Evolutionary conservation across 2,888 invertebrate genomes (phyloP), one percentile per base, ranked within the genome.

Genomic region (Drosophila tripunctata): DNA sequence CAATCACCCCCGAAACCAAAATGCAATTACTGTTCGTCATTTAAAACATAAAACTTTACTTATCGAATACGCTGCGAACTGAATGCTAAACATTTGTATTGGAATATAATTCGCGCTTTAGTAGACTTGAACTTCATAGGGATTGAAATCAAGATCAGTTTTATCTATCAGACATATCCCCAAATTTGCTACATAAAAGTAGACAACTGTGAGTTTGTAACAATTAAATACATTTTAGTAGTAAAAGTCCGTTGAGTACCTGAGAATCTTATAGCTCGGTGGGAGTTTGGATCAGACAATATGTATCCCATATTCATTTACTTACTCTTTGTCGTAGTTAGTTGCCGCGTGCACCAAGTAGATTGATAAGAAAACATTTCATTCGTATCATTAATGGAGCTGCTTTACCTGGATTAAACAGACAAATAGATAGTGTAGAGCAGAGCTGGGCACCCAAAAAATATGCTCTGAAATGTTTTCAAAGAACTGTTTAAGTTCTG

Each of bases 51-150:
- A 7, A 51, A n/a, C n/a, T n/a, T n/a, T n/a, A n/a, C n/a, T n/a
- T 30, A 51, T 45, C 8, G n/a, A 55, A 30, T 56, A 44, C 21
- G 63, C 58, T 56, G 60, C 63, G n/a, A 73, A 61, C 45, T 77
- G 62, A 76, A 79, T 57, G 76, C 77, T 77, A 48, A 72, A 86
- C 67, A 76, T 79, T 86, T 86, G 88, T 88, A 82, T 82, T 82
- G 88, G 88, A 88, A 86, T 66, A 83, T 84, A 51, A 78, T 85
- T 81, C 79, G 83, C 67, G 74, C 74, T 51, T 60, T 40, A 56
- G 38, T 57, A 47, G 22, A 5, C 7, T 10, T 17, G 7, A 36
- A 27, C 4, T 27, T 24, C 31, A 17, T 40, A 21, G 54, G 22
- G 21, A 10, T 6, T 30, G 10, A 27, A 36, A 19, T n/a, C n/a